These are phyloP conservation scores for Dichetophora obliterata DNA, from an alignment of 2,888 invertebrate genomes.

Conservation along the genomic window DNA sequence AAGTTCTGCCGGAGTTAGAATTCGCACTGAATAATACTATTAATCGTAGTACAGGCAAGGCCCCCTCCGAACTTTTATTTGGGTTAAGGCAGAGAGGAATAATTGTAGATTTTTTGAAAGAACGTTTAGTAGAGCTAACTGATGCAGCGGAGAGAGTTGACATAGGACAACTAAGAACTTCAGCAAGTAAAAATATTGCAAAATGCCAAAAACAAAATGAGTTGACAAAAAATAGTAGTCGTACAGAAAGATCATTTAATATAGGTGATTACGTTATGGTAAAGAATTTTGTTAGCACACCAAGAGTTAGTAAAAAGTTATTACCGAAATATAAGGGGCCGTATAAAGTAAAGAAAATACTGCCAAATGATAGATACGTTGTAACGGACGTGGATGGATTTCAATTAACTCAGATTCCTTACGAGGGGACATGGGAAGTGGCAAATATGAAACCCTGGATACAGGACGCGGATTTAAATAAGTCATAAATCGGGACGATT, in stretches of 20 bases:
- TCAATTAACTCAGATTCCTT: slow-evolving; percentile 33
- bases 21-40: neutral
- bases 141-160: neutral
- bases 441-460: slow-evolving; percentile 36
- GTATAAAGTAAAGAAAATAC: slow-evolving; percentile 31
- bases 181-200: too few species aligned
- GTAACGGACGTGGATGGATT: slow-evolving; percentile 37
- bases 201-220: too few species aligned
- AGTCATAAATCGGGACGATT: slow-evolving; percentile 37
- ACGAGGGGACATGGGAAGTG: slow-evolving; percentile 33
- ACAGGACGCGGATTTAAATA: neutral
- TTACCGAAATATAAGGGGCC: slow-evolving; percentile 39
- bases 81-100: neutral
- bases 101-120: too few species aligned
- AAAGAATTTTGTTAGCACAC: neutral
- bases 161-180: neutral
- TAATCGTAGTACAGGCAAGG: neutral
- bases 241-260: neutral
- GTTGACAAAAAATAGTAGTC: too few species aligned
- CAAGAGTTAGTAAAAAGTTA: neutral
- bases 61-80: too few species aligned
- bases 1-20: neutral
- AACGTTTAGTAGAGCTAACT: neutral
- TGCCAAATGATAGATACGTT: slow-evolving; percentile 40
- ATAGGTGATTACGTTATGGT: too few species aligned